These are phyloP conservation scores for Sinella curviseta DNA, from an alignment of 1,140 invertebrate genomes.

Conservation along the genomic window DNA sequence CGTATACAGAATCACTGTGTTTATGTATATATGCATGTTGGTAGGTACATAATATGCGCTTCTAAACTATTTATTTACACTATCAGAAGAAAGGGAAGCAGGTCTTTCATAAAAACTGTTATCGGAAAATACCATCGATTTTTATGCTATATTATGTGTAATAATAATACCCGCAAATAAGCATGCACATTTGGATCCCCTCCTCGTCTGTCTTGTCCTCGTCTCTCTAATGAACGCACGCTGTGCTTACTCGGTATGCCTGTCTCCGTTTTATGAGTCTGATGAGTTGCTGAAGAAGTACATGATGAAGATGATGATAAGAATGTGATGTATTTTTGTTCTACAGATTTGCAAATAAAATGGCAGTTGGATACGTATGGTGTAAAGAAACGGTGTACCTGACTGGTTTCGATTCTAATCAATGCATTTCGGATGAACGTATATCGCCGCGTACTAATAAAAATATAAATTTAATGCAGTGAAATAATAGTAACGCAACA, in stretches of 20 bases:
- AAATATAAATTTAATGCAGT: not conserved
- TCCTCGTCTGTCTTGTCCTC: not conserved
- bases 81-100: not conserved
- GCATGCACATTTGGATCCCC: not conserved
- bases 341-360: not conserved
- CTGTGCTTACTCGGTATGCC: not conserved
- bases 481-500: too few relatives aligned
- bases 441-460: not conserved
- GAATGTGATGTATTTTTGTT: not conserved
- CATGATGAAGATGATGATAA: not conserved
- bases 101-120: not conserved
- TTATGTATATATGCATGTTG: too few relatives aligned
- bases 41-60: too few relatives aligned
- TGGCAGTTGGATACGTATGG: not conserved
- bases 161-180: not conserved
- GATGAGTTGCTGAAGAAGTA: not conserved
- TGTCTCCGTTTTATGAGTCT: not conserved
- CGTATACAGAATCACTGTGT: too few relatives aligned
- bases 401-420: not conserved
- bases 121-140: constrained; percentile 5
- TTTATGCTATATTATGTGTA: not conserved
- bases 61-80: not conserved
- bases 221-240: constrained; percentile 5
- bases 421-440: too few relatives aligned
- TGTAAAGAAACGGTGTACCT: not conserved